These are phyloP conservation scores for Zoanthus sansibaricus DNA, from an alignment of 92 coral and sea anemone genomes.

Conservation along the genomic window DNA sequence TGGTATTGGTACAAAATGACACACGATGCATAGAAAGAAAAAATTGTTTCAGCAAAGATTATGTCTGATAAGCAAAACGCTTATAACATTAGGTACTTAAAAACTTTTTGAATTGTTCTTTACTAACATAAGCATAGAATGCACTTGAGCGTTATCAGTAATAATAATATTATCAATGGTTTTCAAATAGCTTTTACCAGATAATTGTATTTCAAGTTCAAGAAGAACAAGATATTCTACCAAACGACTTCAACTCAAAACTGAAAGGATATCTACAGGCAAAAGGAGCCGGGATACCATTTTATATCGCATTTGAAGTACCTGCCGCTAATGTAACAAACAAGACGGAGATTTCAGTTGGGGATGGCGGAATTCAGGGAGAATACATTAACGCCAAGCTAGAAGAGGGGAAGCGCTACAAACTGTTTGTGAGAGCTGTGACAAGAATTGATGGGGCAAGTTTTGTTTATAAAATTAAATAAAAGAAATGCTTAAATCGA, in stretches of 20 bases:
- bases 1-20: too few relatives aligned
- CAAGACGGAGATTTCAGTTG: background rate
- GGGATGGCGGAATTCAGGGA: background rate
- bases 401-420: conserved; percentile 2
- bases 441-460: background rate
- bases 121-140: too few relatives aligned
- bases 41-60: too few relatives aligned
- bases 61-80: too few relatives aligned
- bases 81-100: too few relatives aligned
- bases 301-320: conserved; percentile 5
- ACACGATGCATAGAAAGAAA: too few relatives aligned
- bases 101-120: too few relatives aligned
- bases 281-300: background rate
- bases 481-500: too few relatives aligned
- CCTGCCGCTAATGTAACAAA: background rate
- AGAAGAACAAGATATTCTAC: background rate
- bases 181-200: conserved; percentile 1
- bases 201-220: background rate
- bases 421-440: background rate
- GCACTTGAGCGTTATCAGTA: too few relatives aligned
- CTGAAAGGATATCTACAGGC: background rate
- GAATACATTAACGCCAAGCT: background rate
- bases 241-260: background rate
- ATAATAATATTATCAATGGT: too few relatives aligned
- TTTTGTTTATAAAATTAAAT: background rate